Evolutionary conservation across 2,113 vertebrate species (phyloP), one percentile per base, ranked within the genome.

Genomic region (Leucopsar rothschildi): DNA sequence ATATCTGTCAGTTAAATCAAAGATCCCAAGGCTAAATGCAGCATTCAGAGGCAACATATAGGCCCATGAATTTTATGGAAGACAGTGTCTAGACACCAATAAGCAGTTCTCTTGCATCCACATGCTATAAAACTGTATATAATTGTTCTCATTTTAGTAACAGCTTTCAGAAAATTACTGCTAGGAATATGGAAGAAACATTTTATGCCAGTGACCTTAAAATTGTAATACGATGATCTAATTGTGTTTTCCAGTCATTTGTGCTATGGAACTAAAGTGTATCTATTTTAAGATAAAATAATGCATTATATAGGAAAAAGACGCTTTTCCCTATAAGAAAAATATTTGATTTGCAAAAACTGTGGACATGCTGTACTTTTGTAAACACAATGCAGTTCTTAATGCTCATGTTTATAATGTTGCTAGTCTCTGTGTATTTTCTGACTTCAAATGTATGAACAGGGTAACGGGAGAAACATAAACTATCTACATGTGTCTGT

Each of bases 1-100:
- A 72, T 73, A 89, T 94, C 92, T 97, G 91, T 78, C 94, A 96
- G 60, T 76, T 92, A 93, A 95, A 95, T 90, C 80, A 89, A 82
- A 95, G 84, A 96, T 92, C 73, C 70, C 89, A 93, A 94, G 77
- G 89, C 86, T 94, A 95, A 94, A 95, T 70, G 64, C 86, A 86
- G 50, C 90, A 82, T 79, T 95, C 3, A 5, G 44, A 93, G 87
- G 80, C 69, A 94, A 87, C 78, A 78, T 35, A 21, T 80, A 81
- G 87, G 84, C 89, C 79, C 49, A 52, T 90, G 76, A 89, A 82
- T 94, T 95, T 88, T 88, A 73, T 79, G 81, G 70, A 80, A 83
- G 75, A 78, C 15, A 24, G 35, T 78, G 79, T 86, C 88, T 93
- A 88, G 95, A 75, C 29, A 59, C 56, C 40, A 24, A 94, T 92